Conservation (phyloP, 23 tunicate species). For the Diplosoma virens region DNA sequence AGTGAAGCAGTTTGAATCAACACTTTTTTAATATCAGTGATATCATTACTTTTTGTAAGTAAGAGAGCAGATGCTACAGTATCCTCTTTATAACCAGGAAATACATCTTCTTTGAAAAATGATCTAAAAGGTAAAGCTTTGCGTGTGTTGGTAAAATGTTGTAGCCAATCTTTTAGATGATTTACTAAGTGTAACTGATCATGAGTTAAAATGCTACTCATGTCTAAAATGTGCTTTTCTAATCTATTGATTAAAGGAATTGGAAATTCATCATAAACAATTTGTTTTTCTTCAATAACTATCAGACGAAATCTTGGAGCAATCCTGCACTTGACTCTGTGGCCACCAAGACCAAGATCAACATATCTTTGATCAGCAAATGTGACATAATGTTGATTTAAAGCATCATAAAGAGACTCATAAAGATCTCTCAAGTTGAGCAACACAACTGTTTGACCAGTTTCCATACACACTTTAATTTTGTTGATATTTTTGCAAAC, state of each 20-base stretch:
- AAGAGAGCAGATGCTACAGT: conserved; percentile 51
- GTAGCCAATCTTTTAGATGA: conserved; percentile 18
- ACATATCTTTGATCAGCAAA: conserved; percentile 58
- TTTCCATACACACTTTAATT: conserved; percentile 63
- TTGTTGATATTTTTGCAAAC: conserved; percentile 50
- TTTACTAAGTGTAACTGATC: background rate
- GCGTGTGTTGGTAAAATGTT: background rate
- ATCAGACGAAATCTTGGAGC: conserved; percentile 41
- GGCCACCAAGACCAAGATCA: conserved; percentile 68
- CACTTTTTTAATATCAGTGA: background rate
- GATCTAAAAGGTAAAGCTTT: background rate
- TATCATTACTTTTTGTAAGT: background rate
- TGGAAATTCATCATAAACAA: conserved; percentile 50
- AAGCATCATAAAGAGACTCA: conserved; percentile 64
- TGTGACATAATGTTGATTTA: conserved; percentile 67
- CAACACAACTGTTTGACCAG: conserved; percentile 47
- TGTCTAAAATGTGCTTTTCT: conserved; percentile 44
- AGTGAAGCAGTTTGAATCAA: conserved; percentile 56
- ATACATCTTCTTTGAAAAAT: conserved; percentile 16
- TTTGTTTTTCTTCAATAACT: conserved; percentile 51
- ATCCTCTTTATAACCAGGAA: conserved; percentile 51
- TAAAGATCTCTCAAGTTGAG: conserved; percentile 49
- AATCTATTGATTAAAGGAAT: conserved; percentile 59
- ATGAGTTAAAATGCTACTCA: conserved; percentile 15
- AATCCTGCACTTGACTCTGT: conserved; percentile 62